Evolutionary conservation across 1,140 invertebrate genomes (phyloP).

Genomic region (Formica exsecta): DNA sequence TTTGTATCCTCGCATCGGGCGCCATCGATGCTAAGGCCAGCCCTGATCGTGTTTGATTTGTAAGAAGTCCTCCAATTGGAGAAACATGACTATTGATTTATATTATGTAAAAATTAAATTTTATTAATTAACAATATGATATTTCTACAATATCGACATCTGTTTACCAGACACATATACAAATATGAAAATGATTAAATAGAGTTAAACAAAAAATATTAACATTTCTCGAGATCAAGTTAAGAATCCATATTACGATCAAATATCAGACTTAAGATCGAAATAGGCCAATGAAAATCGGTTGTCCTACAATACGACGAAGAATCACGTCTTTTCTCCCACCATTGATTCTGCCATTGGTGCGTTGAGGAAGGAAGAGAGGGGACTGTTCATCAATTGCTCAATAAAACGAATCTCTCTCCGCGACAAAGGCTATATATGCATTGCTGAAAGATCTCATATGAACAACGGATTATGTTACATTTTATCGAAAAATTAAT

Average conservation of each 20-base stretch:
- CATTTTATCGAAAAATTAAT: background rate
- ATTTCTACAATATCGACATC: background rate
- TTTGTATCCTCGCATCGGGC: background rate
- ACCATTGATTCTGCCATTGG: constrained; percentile 27
- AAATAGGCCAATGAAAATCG: constrained; percentile 25
- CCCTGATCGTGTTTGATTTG: background rate
- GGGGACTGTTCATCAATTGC: constrained; percentile 47
- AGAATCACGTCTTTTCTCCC: background rate
- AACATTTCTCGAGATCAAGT: constrained; percentile 6
- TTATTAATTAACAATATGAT: background rate
- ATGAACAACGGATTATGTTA: background rate
- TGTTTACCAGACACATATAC: background rate
- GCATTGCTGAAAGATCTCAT: constrained; percentile 7
- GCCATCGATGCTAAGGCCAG: background rate
- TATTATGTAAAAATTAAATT: background rate
- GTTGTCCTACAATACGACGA: constrained; percentile 8
- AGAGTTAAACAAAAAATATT: too few relatives aligned
- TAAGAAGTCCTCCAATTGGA: background rate
- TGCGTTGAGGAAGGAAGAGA: constrained; percentile 17
- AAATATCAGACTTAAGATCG: constrained; percentile 14
- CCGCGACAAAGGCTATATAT: background rate
- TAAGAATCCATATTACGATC: background rate
- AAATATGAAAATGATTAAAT: background rate
- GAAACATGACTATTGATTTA: background rate
- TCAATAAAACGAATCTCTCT: constrained; percentile 48